Base-by-base conservation (phyloP, 2,888 invertebrate genomes). In the Agrotis ipsilon region DNA sequence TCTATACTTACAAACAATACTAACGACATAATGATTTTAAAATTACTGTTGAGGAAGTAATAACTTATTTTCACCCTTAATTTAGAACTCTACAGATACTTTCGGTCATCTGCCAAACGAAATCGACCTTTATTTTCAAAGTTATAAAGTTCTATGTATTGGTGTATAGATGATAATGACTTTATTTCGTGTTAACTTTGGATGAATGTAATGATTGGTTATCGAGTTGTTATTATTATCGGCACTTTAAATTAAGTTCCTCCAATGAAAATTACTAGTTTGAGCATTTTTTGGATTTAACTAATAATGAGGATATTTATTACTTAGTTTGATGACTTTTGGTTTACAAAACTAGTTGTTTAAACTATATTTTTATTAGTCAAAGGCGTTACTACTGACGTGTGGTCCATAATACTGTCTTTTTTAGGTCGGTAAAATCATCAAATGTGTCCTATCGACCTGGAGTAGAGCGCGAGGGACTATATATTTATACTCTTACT, bases 151-250 rank as follows among this genome's bases (percentile, higher is more conserved):
- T 59, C n/a, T 21, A 0, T 9, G 24, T 16, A 2, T 9, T 21
- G n/a, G 5, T 39, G 1, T 11, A 18, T 48, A 54, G 58, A 7
- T 75, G 11, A 64, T 91, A 90, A 92, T 90, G 92, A 88, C 92
- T 89, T 78, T 86, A 91, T 92, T 90, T 74, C 92, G 89, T 92
- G 92, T 80, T 73, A 78, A 78, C 72, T 78, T 76, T 73, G 61
- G 77, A 75, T 68, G 49, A 72, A 61, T 21, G 58, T 80, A 83
- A 86, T 79, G 71, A 84, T 74, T 79, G 70, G 61, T 49, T 67
- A 84, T 85, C 57, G 62, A 72, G 19, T 77, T 75, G 6, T n/a
- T 62, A 27, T 71, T 65, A 74, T 76, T 78, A 78, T 61, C 67
- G 48, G 9, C 59, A 70, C 72, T 84, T 81, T 61, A 68, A 70